Evolutionary conservation across 2,113 vertebrate genomes (phyloP), one percentile per base, ranked within the genome.

Genomic region (Pomatostomus ruficeps): DNA sequence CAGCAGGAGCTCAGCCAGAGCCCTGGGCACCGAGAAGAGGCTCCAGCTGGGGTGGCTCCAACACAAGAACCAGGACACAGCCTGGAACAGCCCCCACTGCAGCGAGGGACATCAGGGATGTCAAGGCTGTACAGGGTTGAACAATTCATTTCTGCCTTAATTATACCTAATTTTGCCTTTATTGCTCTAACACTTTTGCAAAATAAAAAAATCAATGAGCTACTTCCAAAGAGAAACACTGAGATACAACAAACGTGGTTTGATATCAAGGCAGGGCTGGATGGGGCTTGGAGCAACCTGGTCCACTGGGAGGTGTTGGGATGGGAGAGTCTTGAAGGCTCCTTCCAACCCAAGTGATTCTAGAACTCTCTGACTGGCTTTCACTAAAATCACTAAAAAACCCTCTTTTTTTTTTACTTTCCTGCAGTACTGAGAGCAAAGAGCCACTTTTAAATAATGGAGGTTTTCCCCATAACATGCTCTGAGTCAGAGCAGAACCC

Each of bases 41-140:
- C 51, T 43, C 90, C 82, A 38, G 22, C 58, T 88, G 82, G 71
- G 82, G 79, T 93, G 71, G 88, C 45, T 96, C 94, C 84, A 92
- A 63, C 4, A 12, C 66, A 85, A 90, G 75, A 26, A 85, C 85
- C 58, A 15, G 92, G 90, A 76, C 67, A n/a, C n/a, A n/a, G 80
- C 76, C 91, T 24, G 20, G 79, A 45, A 22, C 16, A 93, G 57
- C 85, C 94, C 85, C 94, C 70, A 36, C 38, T 78, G 88, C 89
- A 88, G 72, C 19, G 65, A 74, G 92, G 83, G 71, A 80, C 57
- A 52, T 51, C 45, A 5, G 61, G 86, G 96, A 96, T 83, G 88
- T 91, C 95, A 95, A 70, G 46, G 63, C 71, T 91, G 67, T 29
- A 72, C 52, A 83, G 80, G 75, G 73, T 42, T 76, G n/a, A 40